Base-by-base conservation (phyloP, 1,140 invertebrate species). In the Homarus americanus region DNA sequence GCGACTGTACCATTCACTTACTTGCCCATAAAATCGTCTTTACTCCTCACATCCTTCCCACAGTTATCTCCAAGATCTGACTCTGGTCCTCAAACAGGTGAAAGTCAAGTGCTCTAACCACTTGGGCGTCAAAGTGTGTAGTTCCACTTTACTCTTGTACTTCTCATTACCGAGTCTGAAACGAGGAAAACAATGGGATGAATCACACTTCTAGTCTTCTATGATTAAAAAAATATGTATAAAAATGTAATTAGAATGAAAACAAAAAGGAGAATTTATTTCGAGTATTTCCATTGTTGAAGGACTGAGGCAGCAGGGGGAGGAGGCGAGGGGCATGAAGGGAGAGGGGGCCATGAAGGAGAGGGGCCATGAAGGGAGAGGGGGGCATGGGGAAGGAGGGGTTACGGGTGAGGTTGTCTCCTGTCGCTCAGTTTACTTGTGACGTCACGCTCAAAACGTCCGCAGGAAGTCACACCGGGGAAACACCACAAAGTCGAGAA, bases 111-210 rank as follows among this genome's bases (percentile, higher is more conserved):
- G 98, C 93, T 99, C 99, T 93, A 99, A 93, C 99, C 93, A 93
- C 92, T 97, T 96, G 20, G 98, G 97, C 94, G 96, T 97, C 53
- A 97, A 94, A 0, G 97, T 97, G 94, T 97, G 97, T 95, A 96
- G 97, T 40, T 97, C 95, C 88, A 98, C 97, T 95, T 99, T 98
- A 94, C 98, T 99, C 95, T 99, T 99, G 95, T 98, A 99, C 95
- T 99, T 99, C 95, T 99, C 99, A 93, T 97, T 98, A 91, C 98
- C 98, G 93, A 99, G 96, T 94, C 97, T 90, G 80, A 24, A 63
- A 58, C 38, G 53, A 73, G n/a, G 58, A 58, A 20, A 1, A 58
- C 5, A 58, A 24, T 20, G 17, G 20, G 12, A n/a, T n/a, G n/a
- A n/a, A n/a, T n/a, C n/a, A n/a, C n/a, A n/a, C n/a, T n/a, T n/a